Evolutionary conservation across 92 coral and sea anemone genomes (phyloP).

Genomic region (Meandrina meandrites): DNA sequence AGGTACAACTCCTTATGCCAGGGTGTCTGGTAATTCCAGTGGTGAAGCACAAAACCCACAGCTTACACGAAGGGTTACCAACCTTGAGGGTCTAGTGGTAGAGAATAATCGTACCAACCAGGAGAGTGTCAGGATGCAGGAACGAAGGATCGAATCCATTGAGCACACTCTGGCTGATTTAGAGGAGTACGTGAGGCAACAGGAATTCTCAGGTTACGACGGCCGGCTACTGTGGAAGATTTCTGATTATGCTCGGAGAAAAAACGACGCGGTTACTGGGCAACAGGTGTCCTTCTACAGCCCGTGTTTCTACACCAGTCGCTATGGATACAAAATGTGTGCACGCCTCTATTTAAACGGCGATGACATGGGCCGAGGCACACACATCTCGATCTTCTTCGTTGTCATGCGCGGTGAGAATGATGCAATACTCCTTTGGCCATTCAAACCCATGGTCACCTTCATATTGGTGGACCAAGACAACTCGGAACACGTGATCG

Average conservation of each 20-base stretch:
- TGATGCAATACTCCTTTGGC: conserved; percentile 80
- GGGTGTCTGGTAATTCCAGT: background rate
- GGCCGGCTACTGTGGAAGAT: conserved; percentile 56
- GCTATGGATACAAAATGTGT: conserved; percentile 73
- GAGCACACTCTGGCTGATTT: conserved; percentile 53
- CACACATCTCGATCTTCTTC: conserved; percentile 50
- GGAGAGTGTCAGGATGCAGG: conserved; percentile 24
- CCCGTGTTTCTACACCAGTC: conserved; percentile 61
- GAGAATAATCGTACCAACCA: conserved; percentile 29
- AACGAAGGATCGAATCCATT: conserved; percentile 46
- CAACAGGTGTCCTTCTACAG: conserved; percentile 58
- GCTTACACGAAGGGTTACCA: conserved; percentile 17
- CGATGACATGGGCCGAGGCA: conserved; percentile 68
- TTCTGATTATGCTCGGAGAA: conserved; percentile 37
- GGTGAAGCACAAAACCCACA: background rate
- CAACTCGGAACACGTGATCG: conserved; percentile 79
- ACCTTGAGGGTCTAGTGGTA: conserved; percentile 33
- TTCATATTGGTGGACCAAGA: conserved; percentile 73
- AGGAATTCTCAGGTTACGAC: conserved; percentile 53
- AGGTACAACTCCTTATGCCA: background rate
- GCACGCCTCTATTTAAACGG: conserved; percentile 66
- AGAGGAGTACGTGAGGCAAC: conserved; percentile 37
- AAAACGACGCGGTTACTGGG: conserved; percentile 51
- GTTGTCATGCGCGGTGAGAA: conserved; percentile 71
- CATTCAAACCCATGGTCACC: conserved; percentile 78